Evolutionary conservation across 2,888 invertebrate species (phyloP), one percentile per base, ranked within the genome.

Genomic region (Himalopsyche kuldschensis): DNA sequence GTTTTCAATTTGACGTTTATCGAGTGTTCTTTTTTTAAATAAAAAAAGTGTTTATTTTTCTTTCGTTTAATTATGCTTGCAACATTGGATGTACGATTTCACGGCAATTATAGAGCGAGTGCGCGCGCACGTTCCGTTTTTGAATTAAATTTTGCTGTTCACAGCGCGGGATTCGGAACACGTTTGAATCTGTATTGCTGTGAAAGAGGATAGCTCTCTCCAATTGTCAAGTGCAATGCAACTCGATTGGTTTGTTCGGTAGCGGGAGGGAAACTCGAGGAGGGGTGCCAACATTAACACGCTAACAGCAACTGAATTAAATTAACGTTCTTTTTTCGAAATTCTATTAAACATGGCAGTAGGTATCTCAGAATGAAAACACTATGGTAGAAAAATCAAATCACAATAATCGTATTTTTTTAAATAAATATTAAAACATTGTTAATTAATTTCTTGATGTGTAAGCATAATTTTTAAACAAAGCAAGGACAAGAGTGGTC

Each of bases 181-280:
- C 69, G 69, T 69, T 69, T 69, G 69, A 69, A 69, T 24, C 27
- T 27, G 69, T 69, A 27, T 69, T 27, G 69, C 24, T 69, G 69
- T 69, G 69, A 69, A 69, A 69, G 69, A 69, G 69, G 69, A 69
- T 69, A 69, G 69, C 69, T 69, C 69, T 69, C 69, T 69, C 69
- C 69, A 27, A 69, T 69, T 69, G 69, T 69, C 69, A 27, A 69
- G 69, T 69, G 69, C 69, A 27, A 24, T 24, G 30, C 27, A 24
- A 27, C 24, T 69, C 69, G 30, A 69, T 69, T 27, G 69, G 69
- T 69, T 15, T 27, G 69, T 27, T 69, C 69, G 30, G 69, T 27
- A 69, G 69, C 76, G 76, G 69, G 69, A 30, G 69, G 69, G 69
- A 69, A 27, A 30, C 20, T 30, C 24, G 24, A 30, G 24, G 20